A percentile compares a stretch with the other conserved stretches of the same genome.
phyloP scores from a whole-genome alignment of 2,797 vertebrate genomes.

The Siniperca undulata region DNA sequence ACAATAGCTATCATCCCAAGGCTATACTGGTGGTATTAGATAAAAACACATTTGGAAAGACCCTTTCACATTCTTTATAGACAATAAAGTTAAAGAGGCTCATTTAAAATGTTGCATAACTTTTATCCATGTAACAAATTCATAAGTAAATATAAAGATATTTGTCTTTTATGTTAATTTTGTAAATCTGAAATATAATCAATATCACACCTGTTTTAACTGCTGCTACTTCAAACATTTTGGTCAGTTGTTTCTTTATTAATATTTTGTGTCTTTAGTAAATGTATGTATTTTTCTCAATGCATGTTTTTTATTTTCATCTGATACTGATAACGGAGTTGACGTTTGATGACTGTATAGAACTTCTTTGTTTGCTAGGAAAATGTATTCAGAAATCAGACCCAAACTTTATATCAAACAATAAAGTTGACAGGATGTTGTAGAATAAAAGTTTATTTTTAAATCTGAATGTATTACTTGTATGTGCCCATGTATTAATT shows the following conservation, averaged over 20 bases:
- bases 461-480: background rate
- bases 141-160: background rate
- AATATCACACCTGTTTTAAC: background rate
- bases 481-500: background rate
- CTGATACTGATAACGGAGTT: background rate
- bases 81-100: background rate
- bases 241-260: background rate
- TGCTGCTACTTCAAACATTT: background rate
- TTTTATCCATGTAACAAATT: background rate
- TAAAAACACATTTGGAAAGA: background rate
- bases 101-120: background rate
- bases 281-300: background rate
- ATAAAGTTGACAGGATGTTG: no score
- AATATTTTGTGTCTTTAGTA: background rate
- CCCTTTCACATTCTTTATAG: background rate
- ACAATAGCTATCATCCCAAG: background rate
- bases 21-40: background rate
- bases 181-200: background rate
- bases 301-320: background rate
- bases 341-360: background rate
- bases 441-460: background rate
- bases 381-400: background rate
- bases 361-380: background rate
- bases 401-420: background rate
- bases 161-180: background rate